Evolutionary conservation across 2,113 vertebrate genomes (phyloP).

Genomic region (Lipotes vexillifer): DNA sequence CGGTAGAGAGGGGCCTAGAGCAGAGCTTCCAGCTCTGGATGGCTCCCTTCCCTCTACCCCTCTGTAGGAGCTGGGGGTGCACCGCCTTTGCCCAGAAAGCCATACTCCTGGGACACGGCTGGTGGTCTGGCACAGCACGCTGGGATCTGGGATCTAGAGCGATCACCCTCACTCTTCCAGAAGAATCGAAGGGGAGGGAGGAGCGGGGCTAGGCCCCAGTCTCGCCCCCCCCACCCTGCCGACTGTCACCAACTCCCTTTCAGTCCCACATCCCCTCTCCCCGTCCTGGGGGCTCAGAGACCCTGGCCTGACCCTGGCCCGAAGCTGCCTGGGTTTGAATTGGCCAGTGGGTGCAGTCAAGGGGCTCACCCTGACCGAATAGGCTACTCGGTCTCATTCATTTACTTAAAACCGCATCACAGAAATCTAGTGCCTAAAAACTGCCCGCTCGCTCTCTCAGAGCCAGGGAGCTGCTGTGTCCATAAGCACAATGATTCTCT

Average conservation of each 20-base stretch:
- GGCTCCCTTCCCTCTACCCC: background rate
- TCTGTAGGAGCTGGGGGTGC: background rate
- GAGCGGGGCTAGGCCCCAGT: background rate
- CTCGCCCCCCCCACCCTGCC: background rate
- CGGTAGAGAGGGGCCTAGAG: background rate
- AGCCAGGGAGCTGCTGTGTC: slow-evolving; percentile 82
- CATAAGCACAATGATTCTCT: slow-evolving; percentile 83
- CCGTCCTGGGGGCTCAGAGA: slow-evolving; percentile 3
- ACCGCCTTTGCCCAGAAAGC: slow-evolving; percentile 81
- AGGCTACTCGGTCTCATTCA: slow-evolving; percentile 73
- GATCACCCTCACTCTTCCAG: background rate
- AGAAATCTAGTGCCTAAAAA: slow-evolving; percentile 86
- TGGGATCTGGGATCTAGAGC: background rate
- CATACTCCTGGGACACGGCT: slow-evolving; percentile 80
- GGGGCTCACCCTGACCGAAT: slow-evolving; percentile 66
- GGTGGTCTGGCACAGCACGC: slow-evolving; percentile 72
- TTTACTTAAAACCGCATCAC: slow-evolving; percentile 76
- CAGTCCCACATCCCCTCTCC: background rate
- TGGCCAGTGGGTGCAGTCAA: slow-evolving; percentile 53
- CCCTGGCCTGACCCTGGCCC: background rate
- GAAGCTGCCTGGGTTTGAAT: slow-evolving; percentile 45
- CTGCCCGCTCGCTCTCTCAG: slow-evolving; percentile 78
- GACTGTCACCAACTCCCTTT: background rate
- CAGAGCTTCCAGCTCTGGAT: background rate
- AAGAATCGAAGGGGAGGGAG: background rate